Evolutionary conservation across 2,797 vertebrate species (phyloP), one percentile per base, ranked within the genome.

Genomic region (Hydrolagus colliei): DNA sequence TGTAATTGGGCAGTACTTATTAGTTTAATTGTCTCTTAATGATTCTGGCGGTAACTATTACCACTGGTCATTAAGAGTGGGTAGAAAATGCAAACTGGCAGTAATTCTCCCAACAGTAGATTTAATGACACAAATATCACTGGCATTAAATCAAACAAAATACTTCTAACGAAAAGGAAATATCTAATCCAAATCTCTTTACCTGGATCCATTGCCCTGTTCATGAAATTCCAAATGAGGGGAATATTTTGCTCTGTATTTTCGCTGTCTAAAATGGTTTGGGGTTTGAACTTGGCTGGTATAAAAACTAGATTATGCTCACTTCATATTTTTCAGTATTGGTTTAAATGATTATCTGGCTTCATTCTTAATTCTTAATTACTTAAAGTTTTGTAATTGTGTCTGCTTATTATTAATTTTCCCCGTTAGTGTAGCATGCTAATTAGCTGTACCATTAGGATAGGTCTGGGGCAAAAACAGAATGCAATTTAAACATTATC

Each of bases 1-100:
- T 84, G 71, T 84, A 84, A 84, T 84, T 84, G 79, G 79, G 22
- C 65, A 68, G 79, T 84, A 84, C 67, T 84, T 84, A 84, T 84
- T 84, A 84, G 79, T 84, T 84, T 84, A 71, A 84, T 84, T 84
- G 79, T 84, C 32, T 84, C 27, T 67, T 84, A 84, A 84, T 84
- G 79, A 84, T 71, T 84, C 79, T 84, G 79, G 65, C 41, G 79
- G 79, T 84, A 71, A 84, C 79, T 27, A 84, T 84, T 84, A 41
- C 71, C 71, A 65, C 14, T 68, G 71, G 79, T 84, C 79, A 71
- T 84, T 84, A 84, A 71, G 63, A 77, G 75, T 41, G 6, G 79
- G 71, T 67, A 84, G 79, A 84, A 84, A 84, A 84, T 84, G 79
- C 22, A 71, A 71, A 68, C 79, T 84, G 79, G 32, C 79, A 71